Base-by-base conservation (phyloP, 2,113 vertebrate species). In the Sinosuthora webbiana region DNA sequence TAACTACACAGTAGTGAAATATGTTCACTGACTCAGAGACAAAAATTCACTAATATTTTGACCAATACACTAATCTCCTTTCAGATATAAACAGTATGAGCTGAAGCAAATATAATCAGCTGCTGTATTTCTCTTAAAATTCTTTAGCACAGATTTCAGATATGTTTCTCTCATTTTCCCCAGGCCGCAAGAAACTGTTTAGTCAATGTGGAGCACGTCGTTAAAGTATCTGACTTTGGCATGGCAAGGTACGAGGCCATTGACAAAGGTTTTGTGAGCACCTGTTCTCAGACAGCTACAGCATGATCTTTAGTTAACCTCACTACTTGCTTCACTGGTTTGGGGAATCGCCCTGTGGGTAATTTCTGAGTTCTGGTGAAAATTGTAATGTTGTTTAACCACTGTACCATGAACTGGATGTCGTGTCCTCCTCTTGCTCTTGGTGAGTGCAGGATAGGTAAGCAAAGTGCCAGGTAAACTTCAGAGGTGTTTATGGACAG, bases 101-200 rank as follows among this genome's bases (percentile, higher is more conserved):
- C 41, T 76, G 11, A 41, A 87, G 41, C 9, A 62, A 77, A 70
- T 79, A 30, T 12, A 63, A 47, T 31, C 13, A 45, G 8, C 21
- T 75, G n/a, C 19, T 64, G 16, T 45, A 24, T 86, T 92, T 83
- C 37, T 81, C 28, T 59, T 57, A 59, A 65, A 76, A 59, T 41
- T 47, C 21, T 68, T 50, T 41, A 77, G 22, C 21, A 42, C 6
- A 41, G 11, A 50, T 81, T 89, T 95, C 56, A 67, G 10, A 50
- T 64, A 21, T 3, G 57, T 83, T 93, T 53, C 50, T 97, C 45
- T 84, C 30, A 83, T 70, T 94, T 94, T 82, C 45, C 20, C 13
- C 76, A 99, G 99, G 99, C 99, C 6, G 99, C 99, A 74, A 98
- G 99, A 81, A 99, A 99, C 97, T 99, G 99, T 97, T 98, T 99